phyloP scores from a whole-genome alignment of 2,797 vertebrate species.

The Cirrhinus mrigala region DNA sequence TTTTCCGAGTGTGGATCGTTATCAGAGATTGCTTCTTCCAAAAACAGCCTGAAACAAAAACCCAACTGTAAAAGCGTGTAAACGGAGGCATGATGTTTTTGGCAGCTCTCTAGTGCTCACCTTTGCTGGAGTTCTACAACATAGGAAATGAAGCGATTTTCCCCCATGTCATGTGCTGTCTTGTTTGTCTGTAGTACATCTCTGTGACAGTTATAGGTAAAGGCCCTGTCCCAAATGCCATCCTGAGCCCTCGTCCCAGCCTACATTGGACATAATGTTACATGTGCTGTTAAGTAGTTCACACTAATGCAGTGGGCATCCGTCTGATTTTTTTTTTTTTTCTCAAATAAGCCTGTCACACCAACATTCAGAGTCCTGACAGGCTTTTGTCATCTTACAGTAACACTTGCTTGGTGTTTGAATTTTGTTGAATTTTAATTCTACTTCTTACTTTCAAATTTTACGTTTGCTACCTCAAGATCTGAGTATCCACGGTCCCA shows the following conservation, averaged over 20 bases:
- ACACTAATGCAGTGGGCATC: background rate
- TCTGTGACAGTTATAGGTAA: background rate
- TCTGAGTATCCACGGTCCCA: background rate
- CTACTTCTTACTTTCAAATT: background rate
- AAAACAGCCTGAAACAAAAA: slow-evolving; percentile 44
- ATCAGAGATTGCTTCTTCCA: slow-evolving; percentile 40
- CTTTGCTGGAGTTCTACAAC: background rate
- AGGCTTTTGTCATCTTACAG: background rate
- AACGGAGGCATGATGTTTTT: slow-evolving; percentile 12
- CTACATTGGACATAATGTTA: background rate
- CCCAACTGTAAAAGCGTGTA: slow-evolving; percentile 32
- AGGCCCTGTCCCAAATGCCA: background rate
- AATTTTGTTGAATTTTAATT: background rate
- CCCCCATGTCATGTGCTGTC: background rate
- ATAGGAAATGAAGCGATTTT: slow-evolving; percentile 4
- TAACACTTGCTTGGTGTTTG: background rate
- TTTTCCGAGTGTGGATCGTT: slow-evolving; percentile 44
- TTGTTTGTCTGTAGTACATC: background rate
- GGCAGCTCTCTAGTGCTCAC: background rate
- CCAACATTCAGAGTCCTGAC: background rate
- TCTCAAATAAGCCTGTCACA: background rate
- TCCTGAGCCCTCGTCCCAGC: background rate
- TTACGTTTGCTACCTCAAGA: background rate
- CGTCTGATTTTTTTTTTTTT: background rate
- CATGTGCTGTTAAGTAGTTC: background rate